These are phyloP conservation scores for Stenodema calcarata DNA, from an alignment of 2,888 invertebrate species.

Conservation along the genomic window DNA sequence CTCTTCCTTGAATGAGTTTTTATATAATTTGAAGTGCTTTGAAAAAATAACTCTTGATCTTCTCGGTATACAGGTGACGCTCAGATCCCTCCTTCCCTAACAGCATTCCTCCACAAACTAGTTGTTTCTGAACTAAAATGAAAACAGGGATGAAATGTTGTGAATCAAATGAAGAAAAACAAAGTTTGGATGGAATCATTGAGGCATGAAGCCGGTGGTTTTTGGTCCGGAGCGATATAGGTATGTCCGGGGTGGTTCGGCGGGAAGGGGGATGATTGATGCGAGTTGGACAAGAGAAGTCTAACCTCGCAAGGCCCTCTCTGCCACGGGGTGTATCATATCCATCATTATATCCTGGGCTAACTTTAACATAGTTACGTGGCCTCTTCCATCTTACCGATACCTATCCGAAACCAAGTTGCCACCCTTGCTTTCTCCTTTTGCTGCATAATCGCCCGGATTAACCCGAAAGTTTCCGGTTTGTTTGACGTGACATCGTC, in stretches of 20 bases:
- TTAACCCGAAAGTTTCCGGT: neutral
- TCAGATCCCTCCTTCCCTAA: neutral
- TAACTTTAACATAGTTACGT: slow-evolving; percentile 4
- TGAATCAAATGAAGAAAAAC: neutral
- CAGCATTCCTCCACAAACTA: neutral
- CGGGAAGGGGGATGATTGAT: neutral
- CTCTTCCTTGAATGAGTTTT: too few species aligned
- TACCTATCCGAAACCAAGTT: neutral
- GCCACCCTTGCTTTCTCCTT: neutral
- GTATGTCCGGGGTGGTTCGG: neutral
- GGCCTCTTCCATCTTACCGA: slow-evolving; percentile 5
- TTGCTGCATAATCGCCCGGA: neutral
- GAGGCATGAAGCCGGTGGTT: neutral
- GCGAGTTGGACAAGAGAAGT: slow-evolving; percentile 19
- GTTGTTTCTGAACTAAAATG: neutral
- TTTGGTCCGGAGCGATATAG: slow-evolving; percentile 1
- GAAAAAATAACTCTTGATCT: too few species aligned
- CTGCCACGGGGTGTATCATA: neutral
- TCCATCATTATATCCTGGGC: neutral
- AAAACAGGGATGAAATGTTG: neutral
- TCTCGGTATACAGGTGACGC: neutral
- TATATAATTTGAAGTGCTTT: too few species aligned
- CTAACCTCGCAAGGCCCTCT: neutral
- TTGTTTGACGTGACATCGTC: neutral
- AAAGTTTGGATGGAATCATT: neutral